These are phyloP conservation scores for Metalampra italica DNA, from an alignment of 2,888 invertebrate species.

Conservation along the genomic window DNA sequence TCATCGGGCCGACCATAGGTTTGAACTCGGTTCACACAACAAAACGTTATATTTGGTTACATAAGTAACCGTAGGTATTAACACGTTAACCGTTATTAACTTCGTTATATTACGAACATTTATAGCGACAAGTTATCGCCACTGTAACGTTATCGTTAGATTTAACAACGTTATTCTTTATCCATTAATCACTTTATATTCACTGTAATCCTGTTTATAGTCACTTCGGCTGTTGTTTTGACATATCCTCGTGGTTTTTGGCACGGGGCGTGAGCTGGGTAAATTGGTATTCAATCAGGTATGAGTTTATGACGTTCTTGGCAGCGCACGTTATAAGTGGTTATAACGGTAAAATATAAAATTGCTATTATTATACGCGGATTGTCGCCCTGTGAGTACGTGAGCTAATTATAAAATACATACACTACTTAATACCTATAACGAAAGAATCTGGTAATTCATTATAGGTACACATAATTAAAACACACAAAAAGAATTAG, in stretches of 20 bases:
- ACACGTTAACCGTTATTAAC: not conserved
- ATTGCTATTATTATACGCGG: conserved; percentile 4
- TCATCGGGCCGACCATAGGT: conserved; percentile 50
- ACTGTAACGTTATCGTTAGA: not conserved
- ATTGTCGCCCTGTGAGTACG: conserved; percentile 14
- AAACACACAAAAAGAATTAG: too few relatives aligned
- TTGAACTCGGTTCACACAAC: not conserved
- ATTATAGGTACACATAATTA: too few relatives aligned
- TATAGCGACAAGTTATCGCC: conserved; percentile 1
- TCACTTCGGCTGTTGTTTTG: conserved; percentile 10
- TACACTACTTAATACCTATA: too few relatives aligned
- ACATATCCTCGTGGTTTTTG: conserved; percentile 15
- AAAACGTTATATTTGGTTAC: not conserved
- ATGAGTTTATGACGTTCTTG: conserved; percentile 22
- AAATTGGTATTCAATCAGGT: conserved; percentile 16
- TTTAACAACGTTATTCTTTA: not conserved
- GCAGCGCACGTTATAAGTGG: too few relatives aligned
- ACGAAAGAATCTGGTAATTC: too few relatives aligned
- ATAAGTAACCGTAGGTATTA: not conserved
- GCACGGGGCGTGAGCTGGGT: conserved; percentile 9
- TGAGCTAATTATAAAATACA: not conserved
- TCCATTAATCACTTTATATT: not conserved
- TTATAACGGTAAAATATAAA: conserved; percentile 1
- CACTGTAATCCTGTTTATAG: conserved; percentile 1
- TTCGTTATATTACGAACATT: not conserved